These are phyloP conservation scores for Mimumesa dahlbomi DNA, from an alignment of 2,888 invertebrate species.

Conservation along the genomic window DNA sequence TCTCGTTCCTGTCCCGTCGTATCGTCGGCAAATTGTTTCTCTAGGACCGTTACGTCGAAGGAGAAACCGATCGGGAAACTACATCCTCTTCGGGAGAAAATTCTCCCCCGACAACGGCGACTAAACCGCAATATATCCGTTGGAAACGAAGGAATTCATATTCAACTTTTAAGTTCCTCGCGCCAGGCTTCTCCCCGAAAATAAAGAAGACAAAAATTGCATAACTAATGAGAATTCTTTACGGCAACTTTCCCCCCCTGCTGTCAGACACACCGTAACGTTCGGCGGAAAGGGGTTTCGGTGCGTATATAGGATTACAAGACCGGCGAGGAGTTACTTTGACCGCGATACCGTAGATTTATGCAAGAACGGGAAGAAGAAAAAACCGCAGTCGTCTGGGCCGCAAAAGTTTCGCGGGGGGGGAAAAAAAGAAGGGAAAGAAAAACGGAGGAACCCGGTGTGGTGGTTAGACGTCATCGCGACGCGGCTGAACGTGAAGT, in stretches of 20 bases:
- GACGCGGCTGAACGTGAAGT: constrained; percentile 43
- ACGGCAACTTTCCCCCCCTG: constrained; percentile 32
- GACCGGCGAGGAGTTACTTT: constrained; percentile 20
- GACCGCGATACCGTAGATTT: constrained; percentile 39
- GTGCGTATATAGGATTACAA: constrained; percentile 47
- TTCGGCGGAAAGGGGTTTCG: not conserved
- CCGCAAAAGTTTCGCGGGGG: constrained; percentile 20
- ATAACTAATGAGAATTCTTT: constrained; percentile 26
- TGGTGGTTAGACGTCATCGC: constrained; percentile 33
- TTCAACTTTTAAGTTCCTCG: no score
- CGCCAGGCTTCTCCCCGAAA: no score
- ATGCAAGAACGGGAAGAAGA: constrained; percentile 31
- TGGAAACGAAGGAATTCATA: no score
- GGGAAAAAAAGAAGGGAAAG: not conserved
- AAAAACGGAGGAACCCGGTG: not conserved
- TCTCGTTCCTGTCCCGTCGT: no score
- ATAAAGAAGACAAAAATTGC: no score
- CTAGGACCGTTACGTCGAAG: no score
- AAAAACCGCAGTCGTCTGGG: constrained; percentile 1
- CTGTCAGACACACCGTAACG: constrained; percentile 11
- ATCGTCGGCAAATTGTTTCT: no score
- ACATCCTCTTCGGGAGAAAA: no score
- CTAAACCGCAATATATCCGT: no score
- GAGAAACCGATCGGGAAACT: no score
- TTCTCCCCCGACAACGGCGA: no score